Base-by-base conservation (phyloP, 2,113 vertebrate species). In the Lampris megalopsis region DNA sequence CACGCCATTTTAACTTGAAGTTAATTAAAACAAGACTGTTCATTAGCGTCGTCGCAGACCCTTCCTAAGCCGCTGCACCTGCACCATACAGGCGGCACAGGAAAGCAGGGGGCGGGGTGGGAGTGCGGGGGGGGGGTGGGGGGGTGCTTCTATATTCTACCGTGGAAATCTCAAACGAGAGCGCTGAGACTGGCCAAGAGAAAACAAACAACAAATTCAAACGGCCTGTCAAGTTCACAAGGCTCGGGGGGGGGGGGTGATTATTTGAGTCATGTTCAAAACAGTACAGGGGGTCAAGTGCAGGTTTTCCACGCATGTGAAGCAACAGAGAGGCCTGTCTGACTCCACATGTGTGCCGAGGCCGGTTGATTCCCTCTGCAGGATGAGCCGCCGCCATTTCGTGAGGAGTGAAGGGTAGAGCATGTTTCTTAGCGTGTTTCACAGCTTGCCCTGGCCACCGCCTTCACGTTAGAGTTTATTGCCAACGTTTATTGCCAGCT, bases 21-120 rank as follows among this genome's bases (percentile, higher is more conserved):
- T 94, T 94, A 95, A 94, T 94, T 94, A 94, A 94, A 94, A 92
- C 83, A 90, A 81, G 85, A 86, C 85, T 89, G 85, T 92, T 92
- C 84, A 92, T 94, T 94, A 91, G 87, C 79, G 83, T 84, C 78
- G 88, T 87, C 84, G 68, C 88, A 92, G 85, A 87, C 75, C 81
- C 84, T 89, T 79, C 85, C 85, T 80, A 74, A 70, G 84, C 81
- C 81, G 56, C 75, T 73, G 78, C 89, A 92, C 91, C 89, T 91
- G 89, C 89, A 85, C 77, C n/a, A 43, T 80, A 86, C 87, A 70
- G 76, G 85, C 78, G 70, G 76, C 83, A 75, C 63, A 67, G n/a
- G 71, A 73, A 75, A 80, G 75, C 54, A 42, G 37, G 24, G 24
- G 24, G 24, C 24, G 24, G 24, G 24, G 24, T 24, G 24, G 24